Evolutionary conservation across 2,113 vertebrate genomes (phyloP).

Genomic region (Sylvia atricapilla): DNA sequence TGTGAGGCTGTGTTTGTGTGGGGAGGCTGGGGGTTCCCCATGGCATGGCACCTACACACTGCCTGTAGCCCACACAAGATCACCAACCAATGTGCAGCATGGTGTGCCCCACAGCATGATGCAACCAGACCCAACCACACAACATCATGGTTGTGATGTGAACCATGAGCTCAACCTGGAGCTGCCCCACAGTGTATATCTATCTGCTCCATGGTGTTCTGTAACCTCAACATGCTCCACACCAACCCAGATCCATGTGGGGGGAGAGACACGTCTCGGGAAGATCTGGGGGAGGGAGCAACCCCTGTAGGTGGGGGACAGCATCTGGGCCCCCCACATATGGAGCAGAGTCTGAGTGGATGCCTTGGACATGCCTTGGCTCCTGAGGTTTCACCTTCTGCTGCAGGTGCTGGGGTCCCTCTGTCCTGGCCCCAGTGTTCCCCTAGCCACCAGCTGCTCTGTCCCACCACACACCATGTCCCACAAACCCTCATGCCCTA

Average conservation of each 20-base stretch:
- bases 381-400: neutral
- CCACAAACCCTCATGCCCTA: neutral
- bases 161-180: neutral
- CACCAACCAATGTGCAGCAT: neutral
- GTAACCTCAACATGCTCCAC: neutral
- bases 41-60: neutral
- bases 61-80: neutral
- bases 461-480: accelerated
- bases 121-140: neutral
- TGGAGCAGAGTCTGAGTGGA: neutral
- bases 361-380: accelerated
- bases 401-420: neutral
- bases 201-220: neutral
- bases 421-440: neutral
- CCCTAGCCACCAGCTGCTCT: neutral
- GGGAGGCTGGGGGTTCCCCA: neutral
- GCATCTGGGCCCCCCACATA: neutral
- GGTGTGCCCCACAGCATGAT: neutral
- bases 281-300: neutral
- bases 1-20: neutral
- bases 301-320: neutral
- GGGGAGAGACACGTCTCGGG: neutral
- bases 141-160: neutral
- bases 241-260: neutral
- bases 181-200: neutral